These are phyloP conservation scores for Gambelia wislizenii DNA, from an alignment of 2,797 vertebrate species.

Conservation along the genomic window DNA sequence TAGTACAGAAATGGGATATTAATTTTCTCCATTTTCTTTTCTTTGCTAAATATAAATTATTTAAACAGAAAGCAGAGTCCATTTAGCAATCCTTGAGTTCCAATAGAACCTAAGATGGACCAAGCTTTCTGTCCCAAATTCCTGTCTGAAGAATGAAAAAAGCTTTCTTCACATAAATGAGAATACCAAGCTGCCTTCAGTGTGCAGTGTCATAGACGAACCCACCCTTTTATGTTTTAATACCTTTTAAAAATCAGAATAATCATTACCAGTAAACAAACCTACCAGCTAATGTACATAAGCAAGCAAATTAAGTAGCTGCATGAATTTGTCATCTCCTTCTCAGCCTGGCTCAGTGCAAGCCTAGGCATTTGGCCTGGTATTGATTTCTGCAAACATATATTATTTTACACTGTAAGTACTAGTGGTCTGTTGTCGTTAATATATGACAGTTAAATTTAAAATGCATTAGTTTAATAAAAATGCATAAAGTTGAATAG, in stretches of 20 bases:
- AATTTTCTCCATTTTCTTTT: not conserved
- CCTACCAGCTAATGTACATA: conserved; percentile 61
- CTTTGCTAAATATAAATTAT: not conserved
- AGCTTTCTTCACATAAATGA: not conserved
- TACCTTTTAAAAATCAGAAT: conserved; percentile 47
- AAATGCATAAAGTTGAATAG: conserved; percentile 82
- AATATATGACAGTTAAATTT: conserved; percentile 85
- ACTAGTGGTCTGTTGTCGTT: conserved; percentile 79
- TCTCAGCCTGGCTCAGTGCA: conserved; percentile 73
- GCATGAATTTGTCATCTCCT: conserved; percentile 64
- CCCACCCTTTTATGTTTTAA: conserved; percentile 39
- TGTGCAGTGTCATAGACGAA: conserved; percentile 4
- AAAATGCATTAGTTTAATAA: conserved; percentile 86
- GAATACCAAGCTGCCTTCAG: not conserved
- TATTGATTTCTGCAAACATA: conserved; percentile 80
- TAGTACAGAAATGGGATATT: not conserved
- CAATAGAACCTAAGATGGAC: no score
- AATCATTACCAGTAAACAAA: conserved; percentile 71
- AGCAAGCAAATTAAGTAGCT: conserved; percentile 68
- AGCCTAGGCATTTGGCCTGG: conserved; percentile 72
- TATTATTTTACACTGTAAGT: conserved; percentile 82
- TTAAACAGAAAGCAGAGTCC: not conserved
- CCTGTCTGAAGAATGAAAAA: not conserved
- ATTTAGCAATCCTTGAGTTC: not conserved
- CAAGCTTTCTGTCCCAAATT: not conserved